Evolutionary conservation across 2,888 invertebrate genomes (phyloP), one percentile per base, ranked within the genome.

Genomic region (Lissocephala sabroskyi): DNA sequence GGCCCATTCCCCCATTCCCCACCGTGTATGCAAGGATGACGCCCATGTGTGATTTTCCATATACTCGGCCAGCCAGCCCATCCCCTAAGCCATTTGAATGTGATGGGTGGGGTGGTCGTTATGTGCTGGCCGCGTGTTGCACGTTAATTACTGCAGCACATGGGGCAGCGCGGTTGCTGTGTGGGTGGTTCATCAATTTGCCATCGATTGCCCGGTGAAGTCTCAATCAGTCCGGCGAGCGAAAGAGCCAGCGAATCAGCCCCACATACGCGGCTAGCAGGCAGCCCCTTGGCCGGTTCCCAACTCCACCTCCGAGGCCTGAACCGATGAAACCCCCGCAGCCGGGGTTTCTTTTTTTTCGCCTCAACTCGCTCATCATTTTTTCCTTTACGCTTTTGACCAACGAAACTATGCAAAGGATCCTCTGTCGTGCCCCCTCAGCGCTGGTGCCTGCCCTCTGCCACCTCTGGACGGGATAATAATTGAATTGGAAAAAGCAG

Each of bases 161-260:
- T 36, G 30, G 30, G 28, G 32, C 13, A 23, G 29, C 30, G 35
- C 30, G 33, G 45, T 33, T 44, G 26, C 44, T 42, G 52, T 49
- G 49, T 52, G 49, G 52, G 54, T 53, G 56, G 71, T 73, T 71
- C 76, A 71, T 71, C 71, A 71, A 71, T 74, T 68, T 71, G 64
- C 75, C 55, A 75, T 68, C 59, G 68, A 68, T 73, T 68, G 73
- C 65, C 62, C 61, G 68, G 54, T 73, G 52, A 73, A 68, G 76
- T 73, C 73, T 65, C 73, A 75, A 70, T 70, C 67, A 75, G 65
- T 53, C 41, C 16, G 29, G 9, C 42, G 19, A 46, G n/a, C 13
- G 13, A 32, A 11, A 32, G 4, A 13, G 13, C 30, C 13, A 13
- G 13, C 11, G 13, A 32, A 32, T 13, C 9, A 9, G 26, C 26